Evolutionary conservation across 2,113 vertebrate species (phyloP).

Genomic region (Brachypodius melanocephalos): DNA sequence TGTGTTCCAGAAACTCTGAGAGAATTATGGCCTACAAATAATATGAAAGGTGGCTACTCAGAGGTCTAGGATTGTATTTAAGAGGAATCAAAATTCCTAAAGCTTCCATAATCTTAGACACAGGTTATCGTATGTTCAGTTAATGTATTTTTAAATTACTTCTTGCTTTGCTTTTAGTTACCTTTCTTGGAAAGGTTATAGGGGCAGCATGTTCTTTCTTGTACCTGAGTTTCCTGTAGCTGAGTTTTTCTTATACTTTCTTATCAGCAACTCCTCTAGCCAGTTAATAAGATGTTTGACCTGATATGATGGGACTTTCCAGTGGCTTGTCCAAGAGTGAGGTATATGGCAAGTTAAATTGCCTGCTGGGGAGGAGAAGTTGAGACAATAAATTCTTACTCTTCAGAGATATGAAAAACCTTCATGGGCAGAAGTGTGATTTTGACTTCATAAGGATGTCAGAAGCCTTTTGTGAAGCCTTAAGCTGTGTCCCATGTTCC

Average conservation of each 20-base stretch:
- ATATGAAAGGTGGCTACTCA: background rate
- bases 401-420: background rate
- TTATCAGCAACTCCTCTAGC: background rate
- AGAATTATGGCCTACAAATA: background rate
- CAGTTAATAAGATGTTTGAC: background rate
- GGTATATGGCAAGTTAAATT: background rate
- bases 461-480: background rate
- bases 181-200: background rate
- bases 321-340: background rate
- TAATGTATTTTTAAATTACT: background rate
- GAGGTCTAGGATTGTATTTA: background rate
- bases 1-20: background rate
- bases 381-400: background rate
- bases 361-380: background rate
- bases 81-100: background rate
- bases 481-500: background rate
- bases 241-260: background rate
- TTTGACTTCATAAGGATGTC: background rate
- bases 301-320: background rate
- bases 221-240: background rate
- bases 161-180: background rate
- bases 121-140: background rate
- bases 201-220: background rate
- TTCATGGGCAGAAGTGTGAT: background rate
- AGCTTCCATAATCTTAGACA: background rate